Evolutionary conservation across 2,797 vertebrate genomes (phyloP).

Genomic region (Trichosurus vulpecula): DNA sequence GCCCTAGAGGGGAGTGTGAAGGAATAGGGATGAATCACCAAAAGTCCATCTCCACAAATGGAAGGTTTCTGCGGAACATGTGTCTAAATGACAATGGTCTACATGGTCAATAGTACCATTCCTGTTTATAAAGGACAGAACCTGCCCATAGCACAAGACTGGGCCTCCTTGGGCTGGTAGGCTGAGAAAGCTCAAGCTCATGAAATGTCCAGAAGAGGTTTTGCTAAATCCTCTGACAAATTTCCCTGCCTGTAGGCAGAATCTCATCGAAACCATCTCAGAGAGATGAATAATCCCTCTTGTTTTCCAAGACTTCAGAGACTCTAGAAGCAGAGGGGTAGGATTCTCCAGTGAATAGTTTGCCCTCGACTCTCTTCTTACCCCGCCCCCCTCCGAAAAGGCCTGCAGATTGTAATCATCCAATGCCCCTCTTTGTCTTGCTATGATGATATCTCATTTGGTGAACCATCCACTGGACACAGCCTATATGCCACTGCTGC

Average conservation of each 20-base stretch:
- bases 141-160: background rate
- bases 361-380: background rate
- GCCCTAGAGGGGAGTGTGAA: background rate
- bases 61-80: background rate
- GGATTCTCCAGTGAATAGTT: background rate
- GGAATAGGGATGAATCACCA: background rate
- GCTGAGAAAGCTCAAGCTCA: background rate
- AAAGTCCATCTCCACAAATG: background rate
- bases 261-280: background rate
- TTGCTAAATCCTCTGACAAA: background rate
- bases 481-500: background rate
- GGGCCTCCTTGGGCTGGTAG: background rate
- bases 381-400: fast-evolving
- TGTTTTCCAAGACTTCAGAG: background rate
- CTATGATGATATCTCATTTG: background rate
- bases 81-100: conserved; percentile 27
- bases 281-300: conserved; percentile 19
- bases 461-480: background rate
- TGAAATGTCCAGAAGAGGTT: background rate
- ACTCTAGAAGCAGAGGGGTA: background rate
- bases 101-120: background rate
- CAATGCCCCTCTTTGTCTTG: background rate
- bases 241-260: background rate
- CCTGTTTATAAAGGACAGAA: background rate
- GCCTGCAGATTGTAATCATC: fast-evolving